Conservation (phyloP, 2,888 invertebrate genomes). For the Pristionchus japonicus region DNA sequence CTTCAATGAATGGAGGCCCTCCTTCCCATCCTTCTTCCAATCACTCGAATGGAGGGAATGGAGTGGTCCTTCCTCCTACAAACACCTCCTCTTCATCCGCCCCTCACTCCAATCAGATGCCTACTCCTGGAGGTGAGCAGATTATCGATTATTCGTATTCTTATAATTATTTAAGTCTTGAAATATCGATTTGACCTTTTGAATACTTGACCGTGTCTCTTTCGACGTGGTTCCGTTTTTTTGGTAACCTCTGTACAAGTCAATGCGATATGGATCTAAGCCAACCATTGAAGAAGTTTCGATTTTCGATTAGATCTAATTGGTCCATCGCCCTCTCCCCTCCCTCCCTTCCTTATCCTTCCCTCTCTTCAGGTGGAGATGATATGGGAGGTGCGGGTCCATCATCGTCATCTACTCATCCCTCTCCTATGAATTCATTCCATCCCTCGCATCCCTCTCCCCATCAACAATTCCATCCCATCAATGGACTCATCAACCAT, state of each 20-base stretch:
- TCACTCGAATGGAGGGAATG: conserved; percentile 1
- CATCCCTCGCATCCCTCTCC: conserved; percentile 22
- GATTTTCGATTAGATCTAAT: not conserved
- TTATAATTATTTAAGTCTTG: too few species aligned
- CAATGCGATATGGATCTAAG: not conserved
- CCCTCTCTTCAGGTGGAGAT: not conserved
- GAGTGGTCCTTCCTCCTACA: not conserved
- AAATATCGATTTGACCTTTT: too few species aligned
- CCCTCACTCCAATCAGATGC: conserved; percentile 2
- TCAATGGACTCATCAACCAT: not conserved
- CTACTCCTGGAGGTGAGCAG: conserved; percentile 22
- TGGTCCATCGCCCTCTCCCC: too few species aligned
- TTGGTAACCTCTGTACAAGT: not conserved
- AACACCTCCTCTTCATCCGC: not conserved
- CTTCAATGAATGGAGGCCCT: not conserved
- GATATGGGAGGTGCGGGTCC: not conserved
- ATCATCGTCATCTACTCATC: not conserved
- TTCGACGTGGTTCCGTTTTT: too few species aligned
- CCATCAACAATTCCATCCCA: not conserved
- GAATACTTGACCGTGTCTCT: too few species aligned
- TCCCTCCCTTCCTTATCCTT: too few species aligned
- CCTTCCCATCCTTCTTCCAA: not conserved
- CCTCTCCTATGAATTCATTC: not conserved
- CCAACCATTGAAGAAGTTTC: not conserved
- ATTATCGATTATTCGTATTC: too few species aligned